Base-by-base conservation (phyloP, 2,797 vertebrate species). In the Glyptemys insculpta region DNA sequence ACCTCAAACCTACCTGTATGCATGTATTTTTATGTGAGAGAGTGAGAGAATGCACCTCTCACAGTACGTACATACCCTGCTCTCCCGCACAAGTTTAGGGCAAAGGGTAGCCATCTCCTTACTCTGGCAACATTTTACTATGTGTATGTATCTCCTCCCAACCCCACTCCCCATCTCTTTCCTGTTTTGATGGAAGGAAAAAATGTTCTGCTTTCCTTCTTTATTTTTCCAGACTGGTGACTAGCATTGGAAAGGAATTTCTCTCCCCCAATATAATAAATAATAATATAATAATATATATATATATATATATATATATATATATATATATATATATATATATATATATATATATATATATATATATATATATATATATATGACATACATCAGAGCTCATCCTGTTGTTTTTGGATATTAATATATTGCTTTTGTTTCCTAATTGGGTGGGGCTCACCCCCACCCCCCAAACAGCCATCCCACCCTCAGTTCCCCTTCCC, bases 151-250 rank as follows among this genome's bases (percentile, higher is more conserved):
- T 96, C 89, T 94, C 92, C 52, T 96, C 96, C 94, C 97, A 94
- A 95, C 97, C 93, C 91, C 95, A 97, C 95, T 98, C 95, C 96
- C 97, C 94, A 95, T 96, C 98, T 97, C 94, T 97, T 98, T 98
- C 98, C 98, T 98, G 98, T 98, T 98, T 98, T 98, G 98, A 98
- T 98, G 98, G 98, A 98, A 98, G 98, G 98, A 98, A 98, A 98
- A 96, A 97, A 97, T 98, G 97, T 98, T 97, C 97, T 97, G 97
- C 97, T 98, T 98, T 98, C 98, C 98, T 98, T 98, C 98, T 98
- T 98, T 98, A 98, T 98, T 98, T 98, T 98, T 98, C 98, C 98
- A 98, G 98, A 98, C 97, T 96, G 94, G 96, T 98, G 98, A 98
- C 97, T 98, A 97, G 97, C 95, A 97, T 74, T 96, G 97, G 15